phyloP scores from a whole-genome alignment of 2,797 vertebrate species.

The Protonibea diacanthus region DNA sequence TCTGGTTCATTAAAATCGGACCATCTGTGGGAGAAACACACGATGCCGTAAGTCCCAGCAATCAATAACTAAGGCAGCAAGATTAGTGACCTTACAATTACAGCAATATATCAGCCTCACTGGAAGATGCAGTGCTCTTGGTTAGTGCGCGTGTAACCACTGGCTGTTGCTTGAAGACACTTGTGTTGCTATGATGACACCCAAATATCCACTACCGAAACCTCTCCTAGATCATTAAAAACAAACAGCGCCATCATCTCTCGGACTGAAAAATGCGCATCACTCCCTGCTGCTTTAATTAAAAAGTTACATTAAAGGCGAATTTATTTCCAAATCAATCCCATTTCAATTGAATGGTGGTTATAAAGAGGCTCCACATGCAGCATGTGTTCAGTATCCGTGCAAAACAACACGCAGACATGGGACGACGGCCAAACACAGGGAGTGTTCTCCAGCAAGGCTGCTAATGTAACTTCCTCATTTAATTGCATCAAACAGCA shows the following conservation, averaged over 20 bases:
- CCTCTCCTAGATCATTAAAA: background rate
- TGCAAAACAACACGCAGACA: constrained; percentile 23
- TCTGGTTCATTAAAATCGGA: constrained; percentile 68
- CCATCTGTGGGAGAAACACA: constrained; percentile 69
- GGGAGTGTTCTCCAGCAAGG: constrained; percentile 32
- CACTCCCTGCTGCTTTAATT: background rate
- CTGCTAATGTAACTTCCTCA: constrained; percentile 45
- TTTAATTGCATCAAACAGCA: constrained; percentile 47
- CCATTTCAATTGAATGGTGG: background rate
- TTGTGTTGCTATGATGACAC: background rate
- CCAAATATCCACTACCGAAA: background rate
- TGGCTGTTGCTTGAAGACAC: constrained; percentile 10
- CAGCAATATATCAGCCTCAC: constrained; percentile 11
- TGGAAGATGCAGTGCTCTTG: constrained; percentile 7
- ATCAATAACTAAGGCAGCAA: constrained; percentile 40
- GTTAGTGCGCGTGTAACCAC: background rate
- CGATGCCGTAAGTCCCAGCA: constrained; percentile 23
- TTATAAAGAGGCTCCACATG: constrained; percentile 3
- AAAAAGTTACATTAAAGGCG: background rate
- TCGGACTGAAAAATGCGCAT: background rate
- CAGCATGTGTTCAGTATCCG: constrained; percentile 18
- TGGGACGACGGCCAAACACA: constrained; percentile 15
- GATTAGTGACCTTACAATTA: constrained; percentile 33
- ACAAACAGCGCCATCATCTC: background rate
- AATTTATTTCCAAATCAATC: background rate